Conservation (phyloP, 2,888 invertebrate species). For the Isoperla grammatica region DNA sequence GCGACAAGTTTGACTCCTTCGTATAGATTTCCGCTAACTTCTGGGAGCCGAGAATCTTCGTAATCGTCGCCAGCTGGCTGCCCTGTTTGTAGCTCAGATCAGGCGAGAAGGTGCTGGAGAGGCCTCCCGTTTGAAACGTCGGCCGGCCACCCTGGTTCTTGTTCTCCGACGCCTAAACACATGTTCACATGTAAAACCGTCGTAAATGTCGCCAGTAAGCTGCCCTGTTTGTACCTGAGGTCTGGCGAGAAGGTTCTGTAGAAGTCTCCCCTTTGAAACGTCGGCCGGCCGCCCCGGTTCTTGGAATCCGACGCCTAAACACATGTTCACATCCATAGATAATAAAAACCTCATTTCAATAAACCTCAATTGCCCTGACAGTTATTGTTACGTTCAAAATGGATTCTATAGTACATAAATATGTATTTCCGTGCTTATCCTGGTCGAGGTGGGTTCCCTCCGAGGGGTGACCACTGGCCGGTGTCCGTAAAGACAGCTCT, state of each 20-base stretch:
- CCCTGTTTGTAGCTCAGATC: constrained; percentile 38
- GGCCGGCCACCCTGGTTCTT: constrained; percentile 34
- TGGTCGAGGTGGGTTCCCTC: too few species aligned
- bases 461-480: too few species aligned
- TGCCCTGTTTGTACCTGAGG: constrained; percentile 38
- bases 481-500: too few species aligned
- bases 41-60: constrained; percentile 38
- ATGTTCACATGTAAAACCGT: too few species aligned
- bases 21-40: constrained; percentile 39
- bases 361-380: too few species aligned
- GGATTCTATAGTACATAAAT: too few species aligned
- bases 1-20: constrained; percentile 41
- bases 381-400: too few species aligned
- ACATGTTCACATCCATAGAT: too few species aligned
- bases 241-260: constrained; percentile 34
- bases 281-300: constrained; percentile 35
- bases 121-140: constrained; percentile 40
- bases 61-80: constrained; percentile 41
- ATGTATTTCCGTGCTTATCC: too few species aligned
- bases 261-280: constrained; percentile 41
- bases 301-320: too few species aligned
- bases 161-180: too few species aligned
- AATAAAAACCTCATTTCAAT: too few species aligned
- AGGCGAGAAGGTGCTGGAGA: constrained; percentile 35
- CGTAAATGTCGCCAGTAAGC: constrained; percentile 40